Conservation (phyloP, 1,140 invertebrate genomes). For the Arion vulgaris region DNA sequence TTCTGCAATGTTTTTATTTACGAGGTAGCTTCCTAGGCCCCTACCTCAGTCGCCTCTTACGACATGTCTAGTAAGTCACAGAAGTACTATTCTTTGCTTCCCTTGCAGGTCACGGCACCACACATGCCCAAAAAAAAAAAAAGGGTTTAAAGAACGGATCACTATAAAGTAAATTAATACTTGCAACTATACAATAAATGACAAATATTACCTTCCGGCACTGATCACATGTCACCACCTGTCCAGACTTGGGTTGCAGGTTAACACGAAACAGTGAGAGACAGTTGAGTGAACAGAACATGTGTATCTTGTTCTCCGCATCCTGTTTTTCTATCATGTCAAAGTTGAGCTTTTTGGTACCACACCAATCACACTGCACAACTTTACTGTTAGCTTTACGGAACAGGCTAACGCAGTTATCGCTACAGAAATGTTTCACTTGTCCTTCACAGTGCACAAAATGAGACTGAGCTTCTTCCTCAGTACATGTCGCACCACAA, state of each 20-base stretch:
- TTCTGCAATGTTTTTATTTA: too few relatives aligned
- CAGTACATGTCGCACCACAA: conserved; percentile 63
- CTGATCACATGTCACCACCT: conserved; percentile 80
- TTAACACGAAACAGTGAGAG: conserved; percentile 80
- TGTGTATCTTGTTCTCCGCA: conserved; percentile 79
- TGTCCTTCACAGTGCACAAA: conserved; percentile 69
- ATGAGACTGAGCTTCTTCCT: conserved; percentile 54
- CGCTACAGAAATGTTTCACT: conserved; percentile 76
- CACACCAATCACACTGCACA: conserved; percentile 93
- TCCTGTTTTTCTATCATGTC: conserved; percentile 92
- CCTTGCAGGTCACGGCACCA: too few relatives aligned
- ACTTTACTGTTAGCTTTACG: conserved; percentile 83
- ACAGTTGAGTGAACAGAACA: conserved; percentile 94
- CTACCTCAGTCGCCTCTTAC: too few relatives aligned
- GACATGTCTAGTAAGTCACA: too few relatives aligned
- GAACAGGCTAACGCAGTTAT: conserved; percentile 88
- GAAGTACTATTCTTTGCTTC: too few relatives aligned
- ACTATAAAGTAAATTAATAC: too few relatives aligned
- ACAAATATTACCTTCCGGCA: conserved; percentile 77
- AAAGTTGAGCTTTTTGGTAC: conserved; percentile 96
- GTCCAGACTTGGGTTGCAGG: conserved; percentile 58
- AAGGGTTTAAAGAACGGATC: too few relatives aligned
- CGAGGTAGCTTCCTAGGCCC: too few relatives aligned
- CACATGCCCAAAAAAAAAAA: too few relatives aligned
- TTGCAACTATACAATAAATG: too few relatives aligned